Conservation (phyloP, 2,888 invertebrate species). For the Polia nebulosa region DNA sequence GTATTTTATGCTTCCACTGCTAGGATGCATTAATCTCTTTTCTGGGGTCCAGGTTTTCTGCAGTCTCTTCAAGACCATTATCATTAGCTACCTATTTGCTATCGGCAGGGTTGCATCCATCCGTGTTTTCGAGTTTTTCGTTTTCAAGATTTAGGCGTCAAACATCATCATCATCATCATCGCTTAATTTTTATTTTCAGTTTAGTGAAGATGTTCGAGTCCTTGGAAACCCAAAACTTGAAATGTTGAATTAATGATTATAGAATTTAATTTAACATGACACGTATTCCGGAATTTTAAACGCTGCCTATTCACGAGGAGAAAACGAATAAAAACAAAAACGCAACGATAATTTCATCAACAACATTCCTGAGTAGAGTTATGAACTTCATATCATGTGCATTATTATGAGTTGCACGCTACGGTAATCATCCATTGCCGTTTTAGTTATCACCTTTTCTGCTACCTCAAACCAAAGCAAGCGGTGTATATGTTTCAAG, state of each 20-base stretch:
- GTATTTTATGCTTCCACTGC: no score
- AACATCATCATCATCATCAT: background rate
- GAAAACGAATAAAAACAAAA: conserved; percentile 38
- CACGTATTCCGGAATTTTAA: conserved; percentile 3
- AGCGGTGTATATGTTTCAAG: background rate
- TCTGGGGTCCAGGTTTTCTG: background rate
- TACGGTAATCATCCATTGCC: background rate
- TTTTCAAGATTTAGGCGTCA: background rate
- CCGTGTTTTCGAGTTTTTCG: background rate
- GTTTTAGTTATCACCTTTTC: background rate
- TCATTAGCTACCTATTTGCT: no score
- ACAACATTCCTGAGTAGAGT: conserved; percentile 38
- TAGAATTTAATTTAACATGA: background rate
- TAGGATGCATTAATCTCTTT: background rate
- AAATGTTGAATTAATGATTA: background rate
- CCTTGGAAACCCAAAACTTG: no score
- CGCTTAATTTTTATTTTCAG: background rate
- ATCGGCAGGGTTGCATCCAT: background rate
- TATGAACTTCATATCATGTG: conserved; percentile 6
- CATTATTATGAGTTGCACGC: conserved; percentile 2
- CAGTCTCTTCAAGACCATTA: background rate
- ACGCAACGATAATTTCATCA: conserved; percentile 26
- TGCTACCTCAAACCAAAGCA: background rate
- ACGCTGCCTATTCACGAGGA: conserved; percentile 6
- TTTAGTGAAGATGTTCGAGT: background rate